phyloP scores from a whole-genome alignment of 2,888 invertebrate genomes.

The Chesias legatella region DNA sequence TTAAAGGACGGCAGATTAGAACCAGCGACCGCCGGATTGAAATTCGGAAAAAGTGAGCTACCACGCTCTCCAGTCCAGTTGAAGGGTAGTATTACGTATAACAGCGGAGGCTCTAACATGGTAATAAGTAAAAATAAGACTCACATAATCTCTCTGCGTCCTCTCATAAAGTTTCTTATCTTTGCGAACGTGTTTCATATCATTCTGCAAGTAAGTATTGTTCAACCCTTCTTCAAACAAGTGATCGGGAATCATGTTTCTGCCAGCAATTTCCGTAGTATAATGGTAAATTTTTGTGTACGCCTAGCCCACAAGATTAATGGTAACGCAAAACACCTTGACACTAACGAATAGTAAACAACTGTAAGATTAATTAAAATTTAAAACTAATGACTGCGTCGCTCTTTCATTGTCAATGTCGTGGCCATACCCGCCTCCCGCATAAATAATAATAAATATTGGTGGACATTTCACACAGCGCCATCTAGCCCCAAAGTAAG shows the following conservation, averaged over 20 bases:
- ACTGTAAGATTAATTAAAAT: slow-evolving; percentile 66
- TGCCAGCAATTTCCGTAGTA: too few relatives aligned
- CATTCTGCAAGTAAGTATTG: slow-evolving; percentile 51
- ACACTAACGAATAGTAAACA: slow-evolving; percentile 56
- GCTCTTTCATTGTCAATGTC: slow-evolving; percentile 60
- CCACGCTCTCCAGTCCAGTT: too few relatives aligned
- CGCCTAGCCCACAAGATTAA: slow-evolving; percentile 30
- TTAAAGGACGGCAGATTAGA: too few relatives aligned
- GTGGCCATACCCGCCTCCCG: slow-evolving; percentile 23
- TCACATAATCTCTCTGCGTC: slow-evolving; percentile 66
- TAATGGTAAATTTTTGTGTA: too few relatives aligned
- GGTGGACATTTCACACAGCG: too few relatives aligned
- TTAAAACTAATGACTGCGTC: slow-evolving; percentile 56
- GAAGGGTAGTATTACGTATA: too few relatives aligned
- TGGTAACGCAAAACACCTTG: slow-evolving; percentile 32
- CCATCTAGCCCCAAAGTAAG: too few relatives aligned
- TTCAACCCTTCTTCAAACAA: slow-evolving; percentile 67
- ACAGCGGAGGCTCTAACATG: too few relatives aligned
- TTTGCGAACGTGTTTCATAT: slow-evolving; percentile 61
- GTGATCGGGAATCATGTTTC: slow-evolving; percentile 60
- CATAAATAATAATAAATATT: too few relatives aligned
- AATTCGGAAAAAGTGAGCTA: too few relatives aligned
- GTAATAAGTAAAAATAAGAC: slow-evolving; percentile 27
- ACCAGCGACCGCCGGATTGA: too few relatives aligned
- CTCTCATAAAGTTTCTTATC: slow-evolving; percentile 51